phyloP scores from a whole-genome alignment of 2,888 invertebrate genomes.

The Xestia ashworthii region DNA sequence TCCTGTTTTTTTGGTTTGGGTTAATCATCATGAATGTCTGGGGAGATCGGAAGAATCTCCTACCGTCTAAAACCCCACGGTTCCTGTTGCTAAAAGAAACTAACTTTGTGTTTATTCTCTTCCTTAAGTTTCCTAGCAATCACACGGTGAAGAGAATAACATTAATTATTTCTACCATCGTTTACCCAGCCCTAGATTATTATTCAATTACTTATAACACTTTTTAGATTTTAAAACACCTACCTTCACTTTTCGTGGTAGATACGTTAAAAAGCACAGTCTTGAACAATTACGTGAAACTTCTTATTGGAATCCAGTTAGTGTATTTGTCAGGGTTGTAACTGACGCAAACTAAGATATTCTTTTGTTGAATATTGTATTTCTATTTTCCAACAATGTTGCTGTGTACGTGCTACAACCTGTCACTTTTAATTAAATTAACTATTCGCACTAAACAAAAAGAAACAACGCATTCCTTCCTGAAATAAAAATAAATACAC shows the following conservation, averaged over 20 bases:
- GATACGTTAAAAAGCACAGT: not conserved
- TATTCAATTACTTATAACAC: not conserved
- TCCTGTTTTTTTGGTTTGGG: not conserved
- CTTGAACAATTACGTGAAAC: not conserved
- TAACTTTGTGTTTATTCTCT: not conserved
- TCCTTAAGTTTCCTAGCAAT: not conserved
- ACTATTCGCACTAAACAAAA: slow-evolving; percentile 22
- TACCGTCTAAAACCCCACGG: not conserved
- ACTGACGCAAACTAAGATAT: not conserved
- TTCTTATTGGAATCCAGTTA: not conserved
- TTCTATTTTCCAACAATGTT: slow-evolving; percentile 42
- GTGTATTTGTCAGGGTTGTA: not conserved
- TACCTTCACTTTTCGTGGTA: slow-evolving; percentile 24
- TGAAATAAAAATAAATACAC: slow-evolving; percentile 57
- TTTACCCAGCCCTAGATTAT: not conserved
- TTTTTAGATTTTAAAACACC: slow-evolving; percentile 11
- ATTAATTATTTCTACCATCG: not conserved
- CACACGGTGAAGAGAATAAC: not conserved
- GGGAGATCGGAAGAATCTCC: not conserved
- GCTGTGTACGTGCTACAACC: slow-evolving; percentile 47
- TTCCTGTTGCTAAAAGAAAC: not conserved
- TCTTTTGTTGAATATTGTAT: slow-evolving; percentile 11
- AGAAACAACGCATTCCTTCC: not conserved
- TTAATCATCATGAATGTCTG: not conserved
- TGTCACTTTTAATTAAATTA: slow-evolving; percentile 66